Percentiles rank a stretch among this genome's conserved stretches.
These are phyloP conservation scores for Salvelinus fontinalis DNA, from an alignment of 2,113 vertebrate genomes.

Conservation along the genomic window DNA sequence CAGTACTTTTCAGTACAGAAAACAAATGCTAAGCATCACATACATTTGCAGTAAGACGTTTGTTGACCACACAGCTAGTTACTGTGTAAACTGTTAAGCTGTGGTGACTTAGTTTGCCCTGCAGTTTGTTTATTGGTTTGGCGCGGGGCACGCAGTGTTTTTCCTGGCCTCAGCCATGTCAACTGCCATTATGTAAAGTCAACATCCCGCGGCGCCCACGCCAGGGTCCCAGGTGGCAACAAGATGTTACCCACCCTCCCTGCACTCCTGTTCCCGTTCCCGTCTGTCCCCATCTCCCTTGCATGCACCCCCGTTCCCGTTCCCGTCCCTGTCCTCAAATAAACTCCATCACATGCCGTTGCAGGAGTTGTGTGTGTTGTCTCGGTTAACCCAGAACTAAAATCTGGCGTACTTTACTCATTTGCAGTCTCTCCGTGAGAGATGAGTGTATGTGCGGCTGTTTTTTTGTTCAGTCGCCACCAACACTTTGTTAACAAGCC, in stretches of 20 bases:
- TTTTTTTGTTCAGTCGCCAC: too few relatives aligned
- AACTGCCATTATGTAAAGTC: conserved; percentile 58
- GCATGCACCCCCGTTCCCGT: not conserved
- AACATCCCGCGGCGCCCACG: conserved; percentile 44
- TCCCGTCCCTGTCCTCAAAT: not conserved
- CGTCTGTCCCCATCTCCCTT: conserved; percentile 12
- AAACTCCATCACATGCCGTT: not conserved
- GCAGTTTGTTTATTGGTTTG: conserved; percentile 19
- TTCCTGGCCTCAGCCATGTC: conserved; percentile 33
- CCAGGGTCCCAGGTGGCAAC: conserved; percentile 65
- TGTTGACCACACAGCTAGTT: not conserved
- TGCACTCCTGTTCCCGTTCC: too few relatives aligned
- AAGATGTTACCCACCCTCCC: conserved; percentile 53
- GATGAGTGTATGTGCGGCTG: too few relatives aligned
- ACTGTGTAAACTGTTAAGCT: not conserved
- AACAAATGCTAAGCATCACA: too few relatives aligned
- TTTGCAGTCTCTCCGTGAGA: too few relatives aligned
- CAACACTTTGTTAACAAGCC: too few relatives aligned
- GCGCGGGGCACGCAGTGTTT: too few relatives aligned
- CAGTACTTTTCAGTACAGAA: too few relatives aligned
- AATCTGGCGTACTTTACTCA: too few relatives aligned
- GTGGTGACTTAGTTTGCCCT: not conserved
- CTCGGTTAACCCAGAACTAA: too few relatives aligned
- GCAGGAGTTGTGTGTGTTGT: not conserved
- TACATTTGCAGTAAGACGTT: too few relatives aligned